Evolutionary conservation across 2,113 vertebrate genomes (phyloP), one percentile per base, ranked within the genome.

Genomic region (Pelecanoides urinatrix): DNA sequence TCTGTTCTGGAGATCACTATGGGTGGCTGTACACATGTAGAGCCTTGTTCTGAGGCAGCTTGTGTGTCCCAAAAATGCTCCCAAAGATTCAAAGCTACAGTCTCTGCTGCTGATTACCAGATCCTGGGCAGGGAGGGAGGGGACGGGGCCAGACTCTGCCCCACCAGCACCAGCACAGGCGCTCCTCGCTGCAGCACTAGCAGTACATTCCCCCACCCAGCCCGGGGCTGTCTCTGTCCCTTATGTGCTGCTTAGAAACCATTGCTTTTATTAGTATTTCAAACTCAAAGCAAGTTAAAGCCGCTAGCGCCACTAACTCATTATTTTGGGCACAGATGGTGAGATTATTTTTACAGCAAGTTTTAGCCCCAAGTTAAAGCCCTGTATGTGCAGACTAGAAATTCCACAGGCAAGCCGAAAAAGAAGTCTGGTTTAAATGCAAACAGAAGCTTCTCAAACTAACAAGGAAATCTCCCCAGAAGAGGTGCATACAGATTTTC

Each of bases 271-370:
- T 95, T 36, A 67, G 38, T 9, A 81, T 89, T 88, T 86, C 65
- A 77, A 72, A 58, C 44, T 50, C 80, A 50, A 75, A 77, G 53
- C 50, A 44, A 79, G 79, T 84, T 71, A 78, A 76, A 91, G 85
- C 85, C 79, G 77, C 66, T 56, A 49, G 62, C 74, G 79, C 53
- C 76, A 82, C 53, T 76, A 82, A 68, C 47, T 83, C 76, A 65
- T 67, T 42, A 3, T 42, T 93, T 63, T 62, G 61, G 74, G 87
- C 65, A 91, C 93, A 97, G 94, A 96, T 94, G 96, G 94, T 11
- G 45, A 96, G 92, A 93, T 95, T 94, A 96, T 96, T 97, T 96
- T 95, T 92, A 94, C 81, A 94, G 70, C 61, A 58, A 82, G 32
- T 42, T 93, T 93, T 68, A 94, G 61, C 66, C 91, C 49, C 44